Evolutionary conservation across 1,140 invertebrate genomes (phyloP), one percentile per base, ranked within the genome.

Genomic region (Caenorhabditis remanei): DNA sequence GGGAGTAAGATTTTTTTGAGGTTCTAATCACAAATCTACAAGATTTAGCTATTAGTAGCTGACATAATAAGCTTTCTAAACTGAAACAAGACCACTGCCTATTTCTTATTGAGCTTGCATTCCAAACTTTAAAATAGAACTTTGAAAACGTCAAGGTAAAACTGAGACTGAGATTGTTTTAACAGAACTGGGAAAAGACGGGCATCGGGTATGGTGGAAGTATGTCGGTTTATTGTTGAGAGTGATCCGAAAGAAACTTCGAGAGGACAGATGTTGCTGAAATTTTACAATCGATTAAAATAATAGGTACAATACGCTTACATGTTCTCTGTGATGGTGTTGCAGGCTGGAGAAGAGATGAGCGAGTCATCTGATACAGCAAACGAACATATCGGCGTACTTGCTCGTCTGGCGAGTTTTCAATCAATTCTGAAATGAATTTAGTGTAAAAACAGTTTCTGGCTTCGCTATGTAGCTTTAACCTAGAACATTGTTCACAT

Each of bases 271-370:
- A 48, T 9, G 71, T 13, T 13, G 46, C 71, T 79, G 71, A 6
- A 79, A 79, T 4, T 24, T 14, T 50, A 53, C 4, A 11, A 19
- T 4, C 21, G n/a, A 14, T 13, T 0, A 63, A 63, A 24, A 63
- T 21, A 11, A 32, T 32, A 32, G 0, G 2, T 21, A 19, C 24
- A 8, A 46, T 50, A 71, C 21, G n/a, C 71, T 79, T 24, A 79
- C 71, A 79, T 24, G 71, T 79, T 50, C 71, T 50, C n/a, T 79
- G 71, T 4, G 71, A 79, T 50, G 71, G 71, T 6, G 71, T 79
- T 50, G 46, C 46, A 8, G 71, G 46, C 2, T 79, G 71, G n/a
- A 79, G 71, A 11, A 79, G 40, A 24, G 71, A 79, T 13, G 71
- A 50, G 9, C 71, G 71, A 8, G 71, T 79, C 46, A 79, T 50